Base-by-base conservation (phyloP, 2,797 vertebrate genomes). In the Anabas testudineus region DNA sequence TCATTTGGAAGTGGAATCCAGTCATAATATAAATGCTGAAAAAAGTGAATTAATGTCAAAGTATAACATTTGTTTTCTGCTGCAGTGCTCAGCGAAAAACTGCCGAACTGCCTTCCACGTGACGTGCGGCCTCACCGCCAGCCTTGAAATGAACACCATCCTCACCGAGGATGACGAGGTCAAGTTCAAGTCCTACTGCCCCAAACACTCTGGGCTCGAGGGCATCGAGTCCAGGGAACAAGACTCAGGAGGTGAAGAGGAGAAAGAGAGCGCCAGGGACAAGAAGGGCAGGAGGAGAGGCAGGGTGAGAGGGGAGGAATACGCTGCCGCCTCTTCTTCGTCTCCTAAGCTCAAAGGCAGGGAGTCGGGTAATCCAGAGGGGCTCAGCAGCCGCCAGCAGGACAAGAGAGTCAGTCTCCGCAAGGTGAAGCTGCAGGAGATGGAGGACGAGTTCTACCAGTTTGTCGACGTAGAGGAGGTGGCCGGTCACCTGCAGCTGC, bases 181-280 rank as follows among this genome's bases (percentile, higher is more conserved):
- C 76, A 99, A 99, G 87, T 99, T 99, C 87, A 99, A 98, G 88
- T 98, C 98, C 0, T 99, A 94, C 88, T 99, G 98, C 64, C 96
- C 96, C 53, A 96, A 96, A 80, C 98, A 99, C 91, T 97, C 96
- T 1, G 95, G 91, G 5, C 67, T 90, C 6, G 90, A 92, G 55
- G 92, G 87, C 7, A 67, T 26, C 2, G 83, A 90, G 48, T 54
- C 49, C 55, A 53, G 79, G 22, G 80, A 74, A 18, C 45, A 89
- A 3, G 86, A 84, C 5, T 91, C 93, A 0, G 91, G 73, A 39
- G 74, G 71, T 0, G 74, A 79, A 19, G 92, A 90, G 69, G 92
- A 94, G 76, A 87, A 86, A 0, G 88, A 92, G 53, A 89, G 88
- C 0, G 15, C 36, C 37, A 39, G 77, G 14, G 86, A 87, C 53